Conservation (phyloP, 2,113 vertebrate species). For the Aplodontia rufa region DNA sequence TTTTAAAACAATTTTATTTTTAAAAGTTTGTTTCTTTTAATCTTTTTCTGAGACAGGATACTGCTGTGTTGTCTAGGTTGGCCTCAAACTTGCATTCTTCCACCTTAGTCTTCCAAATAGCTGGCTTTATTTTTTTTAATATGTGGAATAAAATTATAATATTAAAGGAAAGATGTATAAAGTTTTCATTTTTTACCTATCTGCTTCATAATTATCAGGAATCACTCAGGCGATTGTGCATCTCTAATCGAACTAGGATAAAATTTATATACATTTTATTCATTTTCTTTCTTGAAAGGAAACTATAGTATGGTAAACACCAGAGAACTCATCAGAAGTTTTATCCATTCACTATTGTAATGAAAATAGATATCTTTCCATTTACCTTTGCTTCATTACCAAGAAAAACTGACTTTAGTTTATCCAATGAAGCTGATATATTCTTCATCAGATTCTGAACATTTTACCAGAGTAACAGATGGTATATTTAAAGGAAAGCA, state of each 20-base stretch:
- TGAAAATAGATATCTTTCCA: background rate
- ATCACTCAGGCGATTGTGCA: background rate
- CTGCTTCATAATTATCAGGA: constrained; percentile 13
- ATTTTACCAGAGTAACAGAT: background rate
- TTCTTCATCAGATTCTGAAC: background rate
- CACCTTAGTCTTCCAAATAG: background rate
- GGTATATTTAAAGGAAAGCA: background rate
- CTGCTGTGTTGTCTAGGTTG: background rate
- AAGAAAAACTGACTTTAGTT: background rate
- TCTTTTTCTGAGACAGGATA: background rate
- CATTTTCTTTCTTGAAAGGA: background rate
- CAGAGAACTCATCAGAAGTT: background rate
- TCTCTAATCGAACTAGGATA: background rate
- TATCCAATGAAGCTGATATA: background rate
- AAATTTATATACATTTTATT: constrained; percentile 19
- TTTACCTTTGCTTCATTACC: background rate
- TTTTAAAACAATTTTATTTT: background rate
- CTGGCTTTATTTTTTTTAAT: background rate
- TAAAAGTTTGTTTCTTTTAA: background rate
- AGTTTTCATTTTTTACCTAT: background rate
- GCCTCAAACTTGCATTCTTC: background rate
- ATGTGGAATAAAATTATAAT: background rate
- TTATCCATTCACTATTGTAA: background rate
- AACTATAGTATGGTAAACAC: background rate
- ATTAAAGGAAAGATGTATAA: background rate